phyloP scores from a whole-genome alignment of 1,140 invertebrate species.

The Drosophila ohnishii region DNA sequence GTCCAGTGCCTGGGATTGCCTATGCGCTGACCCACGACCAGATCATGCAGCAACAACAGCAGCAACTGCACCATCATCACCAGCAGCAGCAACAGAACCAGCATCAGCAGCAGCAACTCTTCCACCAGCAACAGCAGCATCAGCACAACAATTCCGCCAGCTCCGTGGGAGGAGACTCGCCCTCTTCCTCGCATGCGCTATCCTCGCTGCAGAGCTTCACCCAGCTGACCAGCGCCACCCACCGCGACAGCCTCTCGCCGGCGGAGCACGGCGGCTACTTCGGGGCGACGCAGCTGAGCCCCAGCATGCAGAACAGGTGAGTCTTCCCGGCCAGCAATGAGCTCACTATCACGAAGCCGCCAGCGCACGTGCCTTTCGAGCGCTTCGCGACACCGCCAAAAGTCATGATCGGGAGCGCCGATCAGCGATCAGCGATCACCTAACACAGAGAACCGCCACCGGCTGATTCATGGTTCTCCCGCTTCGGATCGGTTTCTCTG shows the following conservation, averaged over 20 bases:
- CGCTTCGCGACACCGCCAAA: constrained; percentile 65
- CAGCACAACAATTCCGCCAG: constrained; percentile 74
- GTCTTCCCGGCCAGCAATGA: constrained; percentile 48
- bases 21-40: constrained; percentile 54
- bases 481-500: constrained; percentile 45
- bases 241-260: constrained; percentile 70
- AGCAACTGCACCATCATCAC: constrained; percentile 49
- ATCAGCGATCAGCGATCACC: constrained; percentile 41
- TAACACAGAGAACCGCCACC: constrained; percentile 35
- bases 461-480: constrained; percentile 69
- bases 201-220: constrained; percentile 76
- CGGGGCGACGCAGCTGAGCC: constrained; percentile 57
- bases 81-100: constrained; percentile 48
- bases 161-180: constrained; percentile 74
- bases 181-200: constrained; percentile 65
- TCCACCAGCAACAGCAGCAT: constrained; percentile 51
- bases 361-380: constrained; percentile 69
- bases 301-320: constrained; percentile 75
- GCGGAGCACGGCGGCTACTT: constrained; percentile 68
- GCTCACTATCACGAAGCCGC: constrained; percentile 62
- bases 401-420: constrained; percentile 69
- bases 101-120: constrained; percentile 45
- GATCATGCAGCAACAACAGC: constrained; percentile 46
- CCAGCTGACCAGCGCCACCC: constrained; percentile 68
- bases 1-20: constrained; percentile 37